These are phyloP conservation scores for Brachyistius frenatus DNA, from an alignment of 2,113 vertebrate genomes.

Conservation along the genomic window DNA sequence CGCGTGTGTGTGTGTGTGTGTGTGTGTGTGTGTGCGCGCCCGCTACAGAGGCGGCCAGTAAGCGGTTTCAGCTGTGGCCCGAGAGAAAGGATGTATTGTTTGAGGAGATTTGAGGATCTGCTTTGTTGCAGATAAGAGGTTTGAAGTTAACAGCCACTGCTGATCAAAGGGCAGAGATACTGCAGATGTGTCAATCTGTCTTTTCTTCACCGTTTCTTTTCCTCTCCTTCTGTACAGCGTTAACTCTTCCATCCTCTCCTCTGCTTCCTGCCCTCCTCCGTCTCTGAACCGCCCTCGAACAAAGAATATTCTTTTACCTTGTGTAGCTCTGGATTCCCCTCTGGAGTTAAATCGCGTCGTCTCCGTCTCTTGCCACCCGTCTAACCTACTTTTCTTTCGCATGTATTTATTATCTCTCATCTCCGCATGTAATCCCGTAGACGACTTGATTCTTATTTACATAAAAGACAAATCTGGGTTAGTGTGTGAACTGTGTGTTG, in stretches of 20 bases:
- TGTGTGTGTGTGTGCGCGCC: conserved; percentile 32
- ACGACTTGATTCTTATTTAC: conserved; percentile 16
- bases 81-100: conserved; percentile 77
- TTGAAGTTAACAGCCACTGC: conserved; percentile 52
- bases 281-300: conserved; percentile 5
- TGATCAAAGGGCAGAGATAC: conserved; percentile 68
- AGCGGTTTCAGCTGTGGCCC: conserved; percentile 73
- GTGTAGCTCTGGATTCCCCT: conserved; percentile 43
- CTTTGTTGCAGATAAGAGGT: conserved; percentile 73
- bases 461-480: conserved; percentile 26
- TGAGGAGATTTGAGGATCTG: conserved; percentile 73
- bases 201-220: conserved; percentile 39
- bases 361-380: conserved; percentile 28
- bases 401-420: conserved; percentile 47
- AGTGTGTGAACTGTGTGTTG: conserved; percentile 15
- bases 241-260: conserved; percentile 21
- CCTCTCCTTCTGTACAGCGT: conserved; percentile 33
- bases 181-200: conserved; percentile 50
- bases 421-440: conserved; percentile 31
- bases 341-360: conserved; percentile 34
- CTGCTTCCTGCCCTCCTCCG: conserved; percentile 37
- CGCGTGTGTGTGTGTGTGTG: conserved; percentile 34
- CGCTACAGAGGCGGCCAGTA: conserved; percentile 59
- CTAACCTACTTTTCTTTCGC: conserved; percentile 40
- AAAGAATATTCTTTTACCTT: conserved; percentile 19